Conservation (phyloP, 2,113 vertebrate species). For the Planiliza haematocheilus region DNA sequence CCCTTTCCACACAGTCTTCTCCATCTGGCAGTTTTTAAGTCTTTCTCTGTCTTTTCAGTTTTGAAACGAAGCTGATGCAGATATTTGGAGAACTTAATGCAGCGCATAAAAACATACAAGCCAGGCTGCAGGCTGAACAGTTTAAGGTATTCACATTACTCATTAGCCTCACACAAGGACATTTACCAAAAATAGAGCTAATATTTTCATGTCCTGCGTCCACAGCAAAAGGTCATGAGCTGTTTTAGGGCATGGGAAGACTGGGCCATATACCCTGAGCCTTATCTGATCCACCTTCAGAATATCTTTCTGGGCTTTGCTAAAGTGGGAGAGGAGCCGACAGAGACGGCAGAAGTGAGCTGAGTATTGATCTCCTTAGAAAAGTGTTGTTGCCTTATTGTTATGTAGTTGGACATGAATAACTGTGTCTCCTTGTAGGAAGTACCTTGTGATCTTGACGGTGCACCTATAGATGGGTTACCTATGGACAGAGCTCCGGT, state of each 20-base stretch:
- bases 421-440: constrained; percentile 46
- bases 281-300: constrained; percentile 86
- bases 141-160: constrained; percentile 80
- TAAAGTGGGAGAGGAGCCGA: constrained; percentile 78
- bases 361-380: not conserved
- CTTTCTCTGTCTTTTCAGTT: constrained; percentile 70
- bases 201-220: not conserved
- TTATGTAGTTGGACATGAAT: not conserved
- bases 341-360: constrained; percentile 73
- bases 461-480: constrained; percentile 66
- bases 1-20: not conserved
- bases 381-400: not conserved
- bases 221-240: constrained; percentile 84
- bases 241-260: constrained; percentile 88
- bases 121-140: constrained; percentile 86
- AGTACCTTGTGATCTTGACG: constrained; percentile 68
- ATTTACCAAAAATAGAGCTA: not conserved
- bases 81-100: constrained; percentile 85
- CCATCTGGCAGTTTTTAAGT: not conserved
- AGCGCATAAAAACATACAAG: constrained; percentile 84
- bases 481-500: constrained; percentile 64
- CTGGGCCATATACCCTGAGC: constrained; percentile 86
- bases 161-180: not conserved
- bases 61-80: constrained; percentile 83
- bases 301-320: constrained; percentile 86